Evolutionary conservation across 2,888 invertebrate genomes (phyloP), one percentile per base, ranked within the genome.

Genomic region (Calephelis perditalis): DNA sequence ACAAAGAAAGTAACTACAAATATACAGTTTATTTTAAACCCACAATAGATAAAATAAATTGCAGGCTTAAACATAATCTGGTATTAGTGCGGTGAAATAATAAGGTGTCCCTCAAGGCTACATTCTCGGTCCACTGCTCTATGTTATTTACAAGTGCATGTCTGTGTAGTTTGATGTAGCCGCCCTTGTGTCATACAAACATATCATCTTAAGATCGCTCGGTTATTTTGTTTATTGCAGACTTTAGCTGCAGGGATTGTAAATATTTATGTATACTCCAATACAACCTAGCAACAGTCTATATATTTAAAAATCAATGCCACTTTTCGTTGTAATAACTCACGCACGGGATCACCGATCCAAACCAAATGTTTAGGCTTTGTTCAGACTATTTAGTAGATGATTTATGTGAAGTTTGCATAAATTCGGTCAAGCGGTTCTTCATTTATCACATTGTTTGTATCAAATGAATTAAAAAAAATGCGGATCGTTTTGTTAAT

Each of bases 201-300:
- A 75, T 78, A 75, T 76, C 78, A 74, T 78, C 78, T 73, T 67
- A 64, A 71, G 84, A 86, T 87, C 84, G 83, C 76, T 70, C 71
- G 68, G 76, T 79, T 75, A 82, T 81, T 82, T 79, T 84, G 83
- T 86, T 84, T 83, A 79, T 47, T 47, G 47, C 15, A 11, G 47
- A 12, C 15, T 47, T 9, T 47, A 15, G 15, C 47, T 47, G 47
- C 47, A 9, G 15, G 7, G 47, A 1, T 15, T 47, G 15, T 9
- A 26, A 49, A 49, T 12, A 49, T 49, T 49, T 12, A 26, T 3
- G 26, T 26, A 26, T 26, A 15, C 15, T 15, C 15, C 15, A 15
- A 15, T 15, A 26, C 26, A 26, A 26, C 26, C 26, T 26, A 26
- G 3, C 26, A 26, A 26, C 26, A 26, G 15, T 15, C 15, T 15